Conservation (phyloP, 2,113 vertebrate genomes). For the Nipponia nippon region DNA sequence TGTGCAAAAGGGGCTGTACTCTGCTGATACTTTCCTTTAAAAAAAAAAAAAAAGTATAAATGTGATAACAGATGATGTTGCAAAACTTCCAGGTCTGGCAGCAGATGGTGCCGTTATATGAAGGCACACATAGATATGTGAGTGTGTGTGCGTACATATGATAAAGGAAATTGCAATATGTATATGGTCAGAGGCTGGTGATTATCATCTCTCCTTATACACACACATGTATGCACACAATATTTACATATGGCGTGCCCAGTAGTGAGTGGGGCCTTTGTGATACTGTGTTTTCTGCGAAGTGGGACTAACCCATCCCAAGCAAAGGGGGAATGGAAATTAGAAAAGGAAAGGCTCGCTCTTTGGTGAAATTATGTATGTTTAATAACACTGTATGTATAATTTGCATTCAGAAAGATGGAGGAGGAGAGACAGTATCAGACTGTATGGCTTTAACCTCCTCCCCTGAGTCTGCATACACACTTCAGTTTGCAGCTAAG, state of each 20-base stretch:
- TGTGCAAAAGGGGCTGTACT: neutral
- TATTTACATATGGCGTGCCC: neutral
- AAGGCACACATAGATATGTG: neutral
- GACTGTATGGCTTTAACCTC: conserved; percentile 44
- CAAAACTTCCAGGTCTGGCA: conserved; percentile 47
- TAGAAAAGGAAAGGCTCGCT: neutral
- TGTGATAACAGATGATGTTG: conserved; percentile 26
- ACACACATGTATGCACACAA: accelerated
- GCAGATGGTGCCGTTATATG: conserved; percentile 49
- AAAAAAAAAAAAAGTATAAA: neutral
- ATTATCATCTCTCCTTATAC: neutral
- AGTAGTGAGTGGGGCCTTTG: neutral
- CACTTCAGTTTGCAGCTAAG: conserved; percentile 44
- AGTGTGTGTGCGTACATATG: neutral
- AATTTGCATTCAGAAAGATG: conserved; percentile 31
- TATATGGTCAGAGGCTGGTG: neutral
- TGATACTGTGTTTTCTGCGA: neutral
- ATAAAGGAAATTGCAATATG: neutral
- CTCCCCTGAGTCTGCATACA: conserved; percentile 23
- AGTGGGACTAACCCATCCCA: neutral
- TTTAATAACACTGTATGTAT: neutral
- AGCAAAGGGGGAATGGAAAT: neutral
- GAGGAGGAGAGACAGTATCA: conserved; percentile 7
- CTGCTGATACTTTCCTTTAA: neutral
- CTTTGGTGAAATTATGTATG: neutral